phyloP scores from a whole-genome alignment of 2,113 vertebrate genomes.

The Petaurus breviceps region DNA sequence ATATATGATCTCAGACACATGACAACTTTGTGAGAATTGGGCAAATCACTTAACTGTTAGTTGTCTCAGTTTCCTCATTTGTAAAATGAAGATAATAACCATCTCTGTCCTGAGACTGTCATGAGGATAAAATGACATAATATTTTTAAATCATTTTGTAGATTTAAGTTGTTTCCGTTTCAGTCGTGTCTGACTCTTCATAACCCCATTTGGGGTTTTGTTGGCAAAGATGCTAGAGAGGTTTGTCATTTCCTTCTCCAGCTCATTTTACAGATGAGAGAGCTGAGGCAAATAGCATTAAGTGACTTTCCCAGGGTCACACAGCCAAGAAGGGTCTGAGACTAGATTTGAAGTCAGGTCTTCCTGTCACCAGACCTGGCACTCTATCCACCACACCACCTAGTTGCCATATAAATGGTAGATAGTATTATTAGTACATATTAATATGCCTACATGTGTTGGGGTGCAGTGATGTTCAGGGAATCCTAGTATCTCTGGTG shows the following conservation, averaged over 20 bases:
- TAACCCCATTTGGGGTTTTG: not conserved
- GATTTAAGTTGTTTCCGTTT: not conserved
- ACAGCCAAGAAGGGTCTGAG: too few relatives aligned
- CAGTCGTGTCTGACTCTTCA: not conserved
- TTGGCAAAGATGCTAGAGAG: not conserved
- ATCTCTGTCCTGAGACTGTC: not conserved
- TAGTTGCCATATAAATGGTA: not conserved
- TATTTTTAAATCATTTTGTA: not conserved
- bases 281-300: not conserved
- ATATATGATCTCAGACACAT: not conserved
- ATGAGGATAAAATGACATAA: not conserved
- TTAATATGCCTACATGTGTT: too few relatives aligned
- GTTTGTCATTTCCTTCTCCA: not conserved
- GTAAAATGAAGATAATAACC: not conserved
- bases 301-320: too few relatives aligned
- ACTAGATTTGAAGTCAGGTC: not conserved
- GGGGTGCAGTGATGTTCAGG: too few relatives aligned
- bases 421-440: too few relatives aligned
- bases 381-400: not conserved
- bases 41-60: not conserved
- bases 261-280: not conserved
- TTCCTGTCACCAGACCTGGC: not conserved
- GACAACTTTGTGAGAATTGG: not conserved
- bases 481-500: too few relatives aligned
- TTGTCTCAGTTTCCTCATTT: not conserved